Conservation (phyloP, 2,797 vertebrate species). For the Helostoma temminkii region DNA sequence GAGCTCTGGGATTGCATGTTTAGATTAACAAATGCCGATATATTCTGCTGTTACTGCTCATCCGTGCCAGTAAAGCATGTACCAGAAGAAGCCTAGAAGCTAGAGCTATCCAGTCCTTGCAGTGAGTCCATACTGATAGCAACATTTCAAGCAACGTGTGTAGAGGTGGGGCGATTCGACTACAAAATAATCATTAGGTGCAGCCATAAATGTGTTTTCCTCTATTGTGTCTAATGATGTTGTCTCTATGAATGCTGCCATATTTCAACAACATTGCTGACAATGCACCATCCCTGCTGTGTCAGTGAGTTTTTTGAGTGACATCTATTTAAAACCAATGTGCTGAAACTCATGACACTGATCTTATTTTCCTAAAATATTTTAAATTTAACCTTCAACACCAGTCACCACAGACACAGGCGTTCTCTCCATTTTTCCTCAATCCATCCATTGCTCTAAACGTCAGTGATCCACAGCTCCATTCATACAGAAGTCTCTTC, state of each 20-base stretch:
- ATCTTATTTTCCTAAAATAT: background rate
- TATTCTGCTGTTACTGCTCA: background rate
- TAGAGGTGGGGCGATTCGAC: no score
- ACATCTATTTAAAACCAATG: conserved; percentile 57
- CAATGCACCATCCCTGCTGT: conserved; percentile 17
- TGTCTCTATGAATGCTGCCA: background rate
- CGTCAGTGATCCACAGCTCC: conserved; percentile 34
- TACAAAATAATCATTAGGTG: no score
- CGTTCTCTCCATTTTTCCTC: background rate
- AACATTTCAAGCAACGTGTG: background rate
- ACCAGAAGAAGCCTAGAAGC: background rate
- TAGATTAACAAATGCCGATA: background rate
- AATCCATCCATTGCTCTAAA: conserved; percentile 25
- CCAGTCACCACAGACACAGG: background rate
- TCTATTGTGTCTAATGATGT: background rate
- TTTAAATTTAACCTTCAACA: conserved; percentile 2
- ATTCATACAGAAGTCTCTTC: conserved; percentile 53
- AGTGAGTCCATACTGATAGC: background rate
- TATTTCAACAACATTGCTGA: conserved; percentile 32
- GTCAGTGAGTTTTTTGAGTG: conserved; percentile 47
- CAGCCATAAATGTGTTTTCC: background rate
- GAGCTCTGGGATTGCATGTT: no score
- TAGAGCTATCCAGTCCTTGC: background rate
- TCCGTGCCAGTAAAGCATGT: background rate
- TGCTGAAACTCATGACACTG: conserved; percentile 12